phyloP scores from a whole-genome alignment of 2,797 vertebrate genomes.

The Halcyon chelicuti region DNA sequence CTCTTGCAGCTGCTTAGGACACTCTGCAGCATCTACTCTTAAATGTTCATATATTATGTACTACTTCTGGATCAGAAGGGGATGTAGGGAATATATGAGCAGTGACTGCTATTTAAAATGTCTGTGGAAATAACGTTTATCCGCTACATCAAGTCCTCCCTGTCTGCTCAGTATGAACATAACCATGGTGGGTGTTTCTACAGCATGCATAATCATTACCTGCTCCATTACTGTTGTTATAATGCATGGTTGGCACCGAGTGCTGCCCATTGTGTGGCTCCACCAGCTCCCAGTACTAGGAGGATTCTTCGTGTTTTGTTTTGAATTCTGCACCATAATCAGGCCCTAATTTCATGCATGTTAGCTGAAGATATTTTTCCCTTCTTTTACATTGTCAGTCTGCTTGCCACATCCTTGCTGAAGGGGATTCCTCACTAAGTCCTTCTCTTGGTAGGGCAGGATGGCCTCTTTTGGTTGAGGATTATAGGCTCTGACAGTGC shows the following conservation, averaged over 20 bases:
- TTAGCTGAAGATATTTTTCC: neutral
- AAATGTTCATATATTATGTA: neutral
- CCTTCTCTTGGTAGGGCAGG: conserved; percentile 24
- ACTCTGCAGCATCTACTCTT: neutral
- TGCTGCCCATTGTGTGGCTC: neutral
- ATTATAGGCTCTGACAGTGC: conserved; percentile 68
- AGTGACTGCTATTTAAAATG: neutral
- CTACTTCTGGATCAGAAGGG: neutral
- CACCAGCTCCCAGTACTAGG: neutral
- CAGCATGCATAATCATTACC: neutral
- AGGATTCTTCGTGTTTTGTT: neutral
- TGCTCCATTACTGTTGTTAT: neutral
- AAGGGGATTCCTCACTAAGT: conserved; percentile 69
- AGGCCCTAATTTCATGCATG: neutral
- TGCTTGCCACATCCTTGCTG: conserved; percentile 68
- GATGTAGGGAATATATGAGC: neutral
- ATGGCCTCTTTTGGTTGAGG: conserved; percentile 67
- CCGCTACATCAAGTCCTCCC: neutral
- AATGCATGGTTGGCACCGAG: neutral
- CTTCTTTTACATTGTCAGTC: conserved; percentile 31
- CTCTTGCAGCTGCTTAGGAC: neutral
- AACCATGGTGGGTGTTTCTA: neutral
- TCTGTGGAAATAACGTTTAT: neutral
- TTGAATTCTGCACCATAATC: conserved; percentile 27
- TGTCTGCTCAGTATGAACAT: neutral